Evolutionary conservation across 2,888 invertebrate species (phyloP).

Genomic region (Tribolium freemani): DNA sequence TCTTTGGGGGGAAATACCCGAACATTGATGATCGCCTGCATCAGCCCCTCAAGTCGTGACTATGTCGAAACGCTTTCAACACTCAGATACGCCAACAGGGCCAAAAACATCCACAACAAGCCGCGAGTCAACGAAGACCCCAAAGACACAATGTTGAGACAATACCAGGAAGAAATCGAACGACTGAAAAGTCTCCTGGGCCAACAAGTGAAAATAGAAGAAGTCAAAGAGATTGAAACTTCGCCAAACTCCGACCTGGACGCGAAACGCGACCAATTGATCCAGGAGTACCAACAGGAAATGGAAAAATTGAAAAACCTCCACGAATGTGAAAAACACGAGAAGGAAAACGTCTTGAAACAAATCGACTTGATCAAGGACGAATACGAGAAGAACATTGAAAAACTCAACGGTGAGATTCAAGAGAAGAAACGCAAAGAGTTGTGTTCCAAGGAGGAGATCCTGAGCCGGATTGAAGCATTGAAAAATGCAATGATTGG

Average conservation of each 20-base stretch:
- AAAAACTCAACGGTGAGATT: conserved; percentile 74
- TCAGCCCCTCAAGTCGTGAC: conserved; percentile 86
- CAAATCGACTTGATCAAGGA: conserved; percentile 72
- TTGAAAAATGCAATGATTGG: conserved; percentile 84
- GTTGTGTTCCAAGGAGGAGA: conserved; percentile 65
- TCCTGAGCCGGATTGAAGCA: conserved; percentile 66
- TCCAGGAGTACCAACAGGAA: conserved; percentile 71
- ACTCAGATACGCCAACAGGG: conserved; percentile 85
- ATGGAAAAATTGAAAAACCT: conserved; percentile 67
- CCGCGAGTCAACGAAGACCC: conserved; percentile 92
- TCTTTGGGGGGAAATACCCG: conserved; percentile 90
- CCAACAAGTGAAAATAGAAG: conserved; percentile 56
- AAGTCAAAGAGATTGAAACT: conserved; percentile 48
- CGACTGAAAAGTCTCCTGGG: conserved; percentile 76
- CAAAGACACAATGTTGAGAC: conserved; percentile 86
- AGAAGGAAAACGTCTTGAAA: conserved; percentile 65
- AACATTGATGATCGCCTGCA: conserved; percentile 89
- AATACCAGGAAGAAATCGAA: conserved; percentile 88
- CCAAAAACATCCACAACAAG: conserved; percentile 89
- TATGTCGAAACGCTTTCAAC: conserved; percentile 89
- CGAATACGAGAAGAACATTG: conserved; percentile 72
- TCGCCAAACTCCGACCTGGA: conserved; percentile 50
- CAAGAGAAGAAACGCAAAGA: conserved; percentile 63
- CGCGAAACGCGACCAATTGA: conserved; percentile 63
- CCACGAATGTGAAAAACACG: conserved; percentile 65